A percentile compares a stretch with the other conserved stretches of the same genome.
Conservation (phyloP, 2,888 invertebrate species). For the Tetranychus piercei region DNA sequence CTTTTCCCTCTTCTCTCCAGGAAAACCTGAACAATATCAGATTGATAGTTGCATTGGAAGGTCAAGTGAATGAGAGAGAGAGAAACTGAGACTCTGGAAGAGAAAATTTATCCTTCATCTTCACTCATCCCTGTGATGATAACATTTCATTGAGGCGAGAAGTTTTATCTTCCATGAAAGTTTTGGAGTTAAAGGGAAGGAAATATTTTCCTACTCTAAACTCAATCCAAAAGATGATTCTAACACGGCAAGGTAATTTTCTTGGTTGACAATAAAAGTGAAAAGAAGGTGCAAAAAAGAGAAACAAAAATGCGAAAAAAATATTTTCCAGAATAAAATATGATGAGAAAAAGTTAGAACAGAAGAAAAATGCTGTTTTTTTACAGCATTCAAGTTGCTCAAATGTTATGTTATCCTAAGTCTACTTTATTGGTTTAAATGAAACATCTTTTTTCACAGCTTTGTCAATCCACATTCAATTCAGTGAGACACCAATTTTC, state of each 20-base stretch:
- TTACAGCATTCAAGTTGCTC: too few species aligned
- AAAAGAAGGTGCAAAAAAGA: background rate
- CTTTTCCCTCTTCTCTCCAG: too few species aligned
- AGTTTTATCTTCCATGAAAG: background rate
- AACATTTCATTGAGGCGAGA: background rate
- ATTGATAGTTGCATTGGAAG: background rate
- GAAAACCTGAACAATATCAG: background rate
- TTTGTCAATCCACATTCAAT: too few species aligned
- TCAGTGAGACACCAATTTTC: too few species aligned
- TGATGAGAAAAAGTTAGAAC: background rate
- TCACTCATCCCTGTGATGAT: background rate
- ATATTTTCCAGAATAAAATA: background rate
- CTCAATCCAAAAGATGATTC: background rate
- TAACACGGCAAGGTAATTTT: background rate
- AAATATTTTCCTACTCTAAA: background rate
- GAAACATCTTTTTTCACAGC: too few species aligned
- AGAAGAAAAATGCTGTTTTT: too few species aligned
- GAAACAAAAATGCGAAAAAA: background rate
- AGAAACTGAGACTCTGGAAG: background rate
- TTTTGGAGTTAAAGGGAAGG: background rate
- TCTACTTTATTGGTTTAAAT: too few species aligned
- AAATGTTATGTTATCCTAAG: too few species aligned
- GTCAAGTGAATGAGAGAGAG: background rate
- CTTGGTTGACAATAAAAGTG: background rate
- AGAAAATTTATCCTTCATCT: background rate